A percentile compares a stretch with the other conserved stretches of the same genome.
Evolutionary conservation across 1,140 invertebrate species (phyloP).

Genomic region (Bombus sibiricus): DNA sequence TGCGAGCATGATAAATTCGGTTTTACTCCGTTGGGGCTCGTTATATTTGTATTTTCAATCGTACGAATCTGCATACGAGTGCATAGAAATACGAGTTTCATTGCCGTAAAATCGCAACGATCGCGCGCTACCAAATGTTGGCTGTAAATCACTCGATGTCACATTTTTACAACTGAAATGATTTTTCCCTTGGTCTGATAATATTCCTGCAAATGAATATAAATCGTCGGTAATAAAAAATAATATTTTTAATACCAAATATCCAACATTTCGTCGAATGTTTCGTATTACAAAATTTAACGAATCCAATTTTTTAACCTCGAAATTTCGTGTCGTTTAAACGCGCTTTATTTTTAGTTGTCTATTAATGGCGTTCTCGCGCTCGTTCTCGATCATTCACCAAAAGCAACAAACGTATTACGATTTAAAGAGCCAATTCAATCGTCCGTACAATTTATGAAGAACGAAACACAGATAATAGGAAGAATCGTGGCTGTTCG

Average conservation of each 20-base stretch:
- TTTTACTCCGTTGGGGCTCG: not conserved
- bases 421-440: too few species aligned
- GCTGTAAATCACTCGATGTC: not conserved
- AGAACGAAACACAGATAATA: too few species aligned
- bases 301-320: not conserved
- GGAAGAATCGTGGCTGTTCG: too few species aligned
- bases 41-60: conserved; percentile 7
- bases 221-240: too few species aligned
- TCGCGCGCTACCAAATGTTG: not conserved
- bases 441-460: too few species aligned
- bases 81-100: not conserved
- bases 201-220: too few species aligned
- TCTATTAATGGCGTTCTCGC: not conserved
- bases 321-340: not conserved
- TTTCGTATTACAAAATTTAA: not conserved
- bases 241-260: too few species aligned
- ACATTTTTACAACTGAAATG: not conserved
- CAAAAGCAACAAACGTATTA: not conserved
- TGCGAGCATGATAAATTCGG: conserved; percentile 8
- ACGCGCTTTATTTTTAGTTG: not conserved
- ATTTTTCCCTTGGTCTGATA: too few species aligned
- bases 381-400: too few species aligned
- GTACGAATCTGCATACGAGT: conserved; percentile 1
- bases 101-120: not conserved
- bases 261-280: not conserved